phyloP scores from a whole-genome alignment of 1,140 invertebrate genomes.

The Cydia strobilella region DNA sequence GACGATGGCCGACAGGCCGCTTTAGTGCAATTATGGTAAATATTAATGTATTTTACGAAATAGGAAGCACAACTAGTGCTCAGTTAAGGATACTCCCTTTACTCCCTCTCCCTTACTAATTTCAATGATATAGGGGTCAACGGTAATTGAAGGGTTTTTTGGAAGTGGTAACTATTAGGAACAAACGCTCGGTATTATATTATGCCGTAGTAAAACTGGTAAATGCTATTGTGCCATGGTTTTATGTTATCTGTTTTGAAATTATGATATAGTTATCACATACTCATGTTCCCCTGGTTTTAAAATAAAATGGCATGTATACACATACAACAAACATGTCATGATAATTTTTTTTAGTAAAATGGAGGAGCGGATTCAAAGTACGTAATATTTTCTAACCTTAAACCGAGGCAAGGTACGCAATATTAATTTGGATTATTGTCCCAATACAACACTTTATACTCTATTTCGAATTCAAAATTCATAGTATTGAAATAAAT shows the following conservation, averaged over 20 bases:
- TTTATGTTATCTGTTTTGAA: neutral
- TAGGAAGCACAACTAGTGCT: neutral
- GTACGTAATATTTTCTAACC: too few relatives aligned
- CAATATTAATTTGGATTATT: too few relatives aligned
- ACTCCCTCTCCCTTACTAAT: too few relatives aligned
- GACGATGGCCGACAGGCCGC: neutral
- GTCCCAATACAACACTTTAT: too few relatives aligned
- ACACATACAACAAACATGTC: too few relatives aligned
- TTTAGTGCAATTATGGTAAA: neutral
- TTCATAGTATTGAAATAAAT: too few relatives aligned
- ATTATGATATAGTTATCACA: neutral
- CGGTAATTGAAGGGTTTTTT: neutral
- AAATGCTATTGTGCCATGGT: neutral
- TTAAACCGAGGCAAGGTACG: too few relatives aligned
- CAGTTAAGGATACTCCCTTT: neutral
- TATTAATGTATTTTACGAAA: neutral
- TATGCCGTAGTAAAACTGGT: neutral
- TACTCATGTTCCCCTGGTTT: neutral
- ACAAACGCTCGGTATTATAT: neutral
- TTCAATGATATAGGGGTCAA: neutral
- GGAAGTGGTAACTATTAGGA: neutral
- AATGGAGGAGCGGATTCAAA: too few relatives aligned
- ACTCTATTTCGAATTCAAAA: too few relatives aligned
- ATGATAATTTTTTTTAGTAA: too few relatives aligned
- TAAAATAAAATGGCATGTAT: neutral